Percentiles rank a stretch among this genome's conserved stretches.
Conservation (phyloP, 1,140 invertebrate genomes). For the Leptonema lineaticorne region DNA sequence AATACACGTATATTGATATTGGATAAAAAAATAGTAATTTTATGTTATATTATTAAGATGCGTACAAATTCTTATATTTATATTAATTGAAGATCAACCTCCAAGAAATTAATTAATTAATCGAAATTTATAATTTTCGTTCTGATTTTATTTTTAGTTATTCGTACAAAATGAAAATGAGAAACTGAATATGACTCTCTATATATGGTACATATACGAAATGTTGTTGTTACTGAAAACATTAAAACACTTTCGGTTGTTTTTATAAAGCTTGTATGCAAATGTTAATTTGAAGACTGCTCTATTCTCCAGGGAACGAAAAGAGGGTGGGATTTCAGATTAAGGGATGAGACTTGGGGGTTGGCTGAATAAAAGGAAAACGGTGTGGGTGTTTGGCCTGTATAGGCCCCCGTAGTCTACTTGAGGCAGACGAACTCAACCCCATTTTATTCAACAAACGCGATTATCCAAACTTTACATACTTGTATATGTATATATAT, state of each 20-base stretch:
- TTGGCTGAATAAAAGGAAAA: constrained; percentile 32
- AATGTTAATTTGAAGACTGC: constrained; percentile 5
- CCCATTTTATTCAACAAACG: background rate
- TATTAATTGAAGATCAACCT: no score
- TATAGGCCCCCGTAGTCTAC: constrained; percentile 35
- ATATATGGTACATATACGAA: no score
- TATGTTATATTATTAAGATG: no score
- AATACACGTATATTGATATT: no score
- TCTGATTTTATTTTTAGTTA: no score
- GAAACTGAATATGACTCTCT: no score
- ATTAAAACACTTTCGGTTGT: background rate
- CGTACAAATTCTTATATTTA: no score
- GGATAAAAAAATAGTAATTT: no score
- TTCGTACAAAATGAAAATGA: no score
- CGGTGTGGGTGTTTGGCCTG: constrained; percentile 16
- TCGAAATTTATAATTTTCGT: no score
- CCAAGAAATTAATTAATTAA: no score
- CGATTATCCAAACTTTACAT: constrained; percentile 13
- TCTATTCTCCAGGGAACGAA: no score
- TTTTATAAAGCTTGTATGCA: constrained; percentile 5
- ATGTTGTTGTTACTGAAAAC: background rate
- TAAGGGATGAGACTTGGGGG: constrained; percentile 4
- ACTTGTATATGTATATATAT: background rate
- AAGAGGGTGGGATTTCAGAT: constrained; percentile 16
- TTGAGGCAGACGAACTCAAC: constrained; percentile 25